These are phyloP conservation scores for Centrocercus urophasianus DNA, from an alignment of 2,113 vertebrate genomes.

Conservation along the genomic window DNA sequence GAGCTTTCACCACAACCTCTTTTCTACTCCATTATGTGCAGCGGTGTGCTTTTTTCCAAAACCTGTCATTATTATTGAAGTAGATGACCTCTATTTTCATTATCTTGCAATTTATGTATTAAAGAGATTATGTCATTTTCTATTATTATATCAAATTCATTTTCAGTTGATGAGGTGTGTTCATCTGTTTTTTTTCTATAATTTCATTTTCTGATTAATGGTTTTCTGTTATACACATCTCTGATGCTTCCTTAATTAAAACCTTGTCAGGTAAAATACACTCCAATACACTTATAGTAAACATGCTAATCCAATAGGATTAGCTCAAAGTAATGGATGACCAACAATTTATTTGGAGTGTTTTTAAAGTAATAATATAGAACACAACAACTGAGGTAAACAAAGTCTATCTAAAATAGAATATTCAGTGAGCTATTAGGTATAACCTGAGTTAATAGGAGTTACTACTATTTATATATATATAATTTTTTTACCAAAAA, in stretches of 20 bases:
- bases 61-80: not conserved
- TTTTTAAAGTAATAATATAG: not conserved
- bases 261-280: constrained; percentile 41
- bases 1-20: constrained; percentile 4
- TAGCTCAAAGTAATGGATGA: not conserved
- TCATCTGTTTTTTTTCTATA: constrained; percentile 30
- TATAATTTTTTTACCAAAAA: not conserved
- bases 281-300: constrained; percentile 18
- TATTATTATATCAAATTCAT: constrained; percentile 38
- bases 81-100: constrained; percentile 39
- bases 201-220: constrained; percentile 47
- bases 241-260: constrained; percentile 51
- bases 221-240: constrained; percentile 8
- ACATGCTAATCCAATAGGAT: constrained; percentile 35
- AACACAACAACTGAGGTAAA: not conserved
- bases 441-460: not conserved
- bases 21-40: not conserved
- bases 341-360: not conserved
- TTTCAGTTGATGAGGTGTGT: constrained; percentile 48
- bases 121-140: constrained; percentile 43
- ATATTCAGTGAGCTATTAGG: not conserved
- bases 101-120: constrained; percentile 49
- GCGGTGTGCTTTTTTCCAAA: not conserved
- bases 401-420: not conserved
- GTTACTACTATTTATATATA: no score